A percentile compares a stretch with the other conserved stretches of the same genome.
Evolutionary conservation across 2,113 vertebrate species (phyloP).

Genomic region (Empidonax alnorum): DNA sequence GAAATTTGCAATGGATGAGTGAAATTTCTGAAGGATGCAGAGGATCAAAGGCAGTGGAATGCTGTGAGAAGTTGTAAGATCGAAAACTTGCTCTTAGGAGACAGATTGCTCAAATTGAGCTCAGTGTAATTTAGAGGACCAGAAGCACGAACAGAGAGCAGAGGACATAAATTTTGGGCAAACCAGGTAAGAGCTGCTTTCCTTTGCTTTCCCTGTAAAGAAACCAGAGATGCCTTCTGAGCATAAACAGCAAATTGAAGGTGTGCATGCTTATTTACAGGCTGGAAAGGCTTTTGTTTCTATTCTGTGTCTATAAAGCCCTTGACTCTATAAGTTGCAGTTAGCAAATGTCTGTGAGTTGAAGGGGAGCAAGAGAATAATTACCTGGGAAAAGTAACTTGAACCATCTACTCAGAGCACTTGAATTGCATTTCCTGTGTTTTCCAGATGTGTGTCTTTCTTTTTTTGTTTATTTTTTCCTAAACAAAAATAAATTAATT

Average conservation of each 20-base stretch:
- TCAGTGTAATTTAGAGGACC: not conserved
- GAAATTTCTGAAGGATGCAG: not conserved
- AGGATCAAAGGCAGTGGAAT: not conserved
- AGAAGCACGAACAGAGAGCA: not conserved
- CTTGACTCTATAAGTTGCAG: not conserved
- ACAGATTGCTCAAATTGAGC: not conserved
- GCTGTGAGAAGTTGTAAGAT: not conserved
- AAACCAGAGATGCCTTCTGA: not conserved
- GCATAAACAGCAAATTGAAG: not conserved
- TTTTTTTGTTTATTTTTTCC: constrained; percentile 14
- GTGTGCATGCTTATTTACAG: not conserved
- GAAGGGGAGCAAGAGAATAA: not conserved
- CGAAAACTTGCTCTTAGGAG: not conserved
- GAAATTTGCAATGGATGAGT: not conserved
- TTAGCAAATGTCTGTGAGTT: not conserved
- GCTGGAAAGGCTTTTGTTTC: not conserved
- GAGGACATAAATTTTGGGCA: not conserved
- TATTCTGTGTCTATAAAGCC: not conserved
- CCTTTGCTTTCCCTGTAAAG: not conserved
- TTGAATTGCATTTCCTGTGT: constrained; percentile 45
- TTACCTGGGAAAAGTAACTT: constrained; percentile 57
- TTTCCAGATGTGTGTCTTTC: constrained; percentile 43
- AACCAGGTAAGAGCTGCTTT: not conserved
- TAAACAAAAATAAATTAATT: constrained; percentile 25
- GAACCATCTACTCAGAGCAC: constrained; percentile 1